Percentiles rank a stretch among this genome's conserved stretches.
Conservation (phyloP, 1,140 invertebrate genomes). For the Dolichoris vasculosae region DNA sequence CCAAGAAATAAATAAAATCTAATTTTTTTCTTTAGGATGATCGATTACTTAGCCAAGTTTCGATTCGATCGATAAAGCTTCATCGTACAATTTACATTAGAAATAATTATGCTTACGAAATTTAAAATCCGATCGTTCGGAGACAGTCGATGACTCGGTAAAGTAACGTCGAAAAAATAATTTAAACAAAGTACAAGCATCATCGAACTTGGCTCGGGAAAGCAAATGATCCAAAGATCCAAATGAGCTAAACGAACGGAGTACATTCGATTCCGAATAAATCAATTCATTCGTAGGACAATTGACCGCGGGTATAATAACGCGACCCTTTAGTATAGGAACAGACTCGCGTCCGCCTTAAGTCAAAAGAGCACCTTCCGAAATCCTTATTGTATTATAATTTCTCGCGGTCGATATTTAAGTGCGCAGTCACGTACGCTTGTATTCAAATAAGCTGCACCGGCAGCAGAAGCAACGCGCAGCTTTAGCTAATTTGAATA, state of each 20-base stretch:
- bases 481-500: constrained; percentile 66
- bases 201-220: neutral
- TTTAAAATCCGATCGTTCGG: neutral
- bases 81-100: neutral
- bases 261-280: constrained; percentile 1
- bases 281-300: constrained; percentile 44
- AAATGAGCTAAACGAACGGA: neutral
- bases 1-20: too few species aligned
- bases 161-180: neutral
- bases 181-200: neutral
- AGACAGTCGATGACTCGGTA: neutral
- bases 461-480: neutral
- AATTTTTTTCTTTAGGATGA: neutral
- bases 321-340: neutral
- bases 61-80: neutral
- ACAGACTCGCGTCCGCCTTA: neutral
- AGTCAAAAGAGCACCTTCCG: constrained; percentile 44
- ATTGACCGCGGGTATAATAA: constrained; percentile 24
- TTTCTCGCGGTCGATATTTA: constrained; percentile 56
- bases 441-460: constrained; percentile 61
- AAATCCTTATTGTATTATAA: constrained; percentile 66
- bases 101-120: neutral
- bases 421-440: constrained; percentile 54
- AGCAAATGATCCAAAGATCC: neutral
- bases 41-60: neutral